Percentiles rank a stretch among this genome's conserved stretches.
phyloP scores from a whole-genome alignment of 2,888 invertebrate species.

The Busseola fusca region DNA sequence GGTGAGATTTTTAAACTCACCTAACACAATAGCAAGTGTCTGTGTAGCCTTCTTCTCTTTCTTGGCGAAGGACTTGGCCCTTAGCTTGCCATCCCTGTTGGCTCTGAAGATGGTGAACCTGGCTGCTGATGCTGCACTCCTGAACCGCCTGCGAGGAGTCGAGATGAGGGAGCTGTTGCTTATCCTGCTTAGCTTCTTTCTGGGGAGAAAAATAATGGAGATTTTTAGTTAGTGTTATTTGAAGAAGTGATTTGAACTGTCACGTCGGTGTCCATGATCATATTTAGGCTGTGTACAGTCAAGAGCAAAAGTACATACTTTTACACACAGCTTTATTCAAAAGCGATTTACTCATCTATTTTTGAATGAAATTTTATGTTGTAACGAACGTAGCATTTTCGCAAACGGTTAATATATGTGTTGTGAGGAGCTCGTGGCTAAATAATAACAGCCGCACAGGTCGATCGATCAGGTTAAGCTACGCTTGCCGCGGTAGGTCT shows the following conservation, averaged over 20 bases:
- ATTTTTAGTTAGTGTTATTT: not conserved
- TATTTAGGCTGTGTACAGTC: not conserved
- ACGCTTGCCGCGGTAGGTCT: too few relatives aligned
- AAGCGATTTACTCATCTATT: too few relatives aligned
- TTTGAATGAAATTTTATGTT: too few relatives aligned
- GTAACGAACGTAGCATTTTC: too few relatives aligned
- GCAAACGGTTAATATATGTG: too few relatives aligned
- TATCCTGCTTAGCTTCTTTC: conserved; percentile 83
- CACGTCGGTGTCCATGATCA: not conserved
- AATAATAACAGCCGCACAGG: too few relatives aligned
- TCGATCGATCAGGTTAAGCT: too few relatives aligned
- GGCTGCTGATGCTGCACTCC: conserved; percentile 90
- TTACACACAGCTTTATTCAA: too few relatives aligned
- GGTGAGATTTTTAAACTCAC: conserved; percentile 90
- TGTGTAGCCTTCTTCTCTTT: conserved; percentile 99
- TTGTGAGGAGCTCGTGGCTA: too few relatives aligned
- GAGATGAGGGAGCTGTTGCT: conserved; percentile 80
- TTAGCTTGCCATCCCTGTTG: conserved; percentile 97
- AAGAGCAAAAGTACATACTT: too few relatives aligned
- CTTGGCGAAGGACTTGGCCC: conserved; percentile 97
- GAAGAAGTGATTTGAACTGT: not conserved
- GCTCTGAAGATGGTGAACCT: conserved; percentile 97
- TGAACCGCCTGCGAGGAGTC: conserved; percentile 83
- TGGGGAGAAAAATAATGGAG: conserved; percentile 57
- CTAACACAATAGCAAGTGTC: conserved; percentile 98